Percentiles rank a stretch among this genome's conserved stretches.
phyloP scores from a whole-genome alignment of 2,888 invertebrate species.

The Drosophila yooni region DNA sequence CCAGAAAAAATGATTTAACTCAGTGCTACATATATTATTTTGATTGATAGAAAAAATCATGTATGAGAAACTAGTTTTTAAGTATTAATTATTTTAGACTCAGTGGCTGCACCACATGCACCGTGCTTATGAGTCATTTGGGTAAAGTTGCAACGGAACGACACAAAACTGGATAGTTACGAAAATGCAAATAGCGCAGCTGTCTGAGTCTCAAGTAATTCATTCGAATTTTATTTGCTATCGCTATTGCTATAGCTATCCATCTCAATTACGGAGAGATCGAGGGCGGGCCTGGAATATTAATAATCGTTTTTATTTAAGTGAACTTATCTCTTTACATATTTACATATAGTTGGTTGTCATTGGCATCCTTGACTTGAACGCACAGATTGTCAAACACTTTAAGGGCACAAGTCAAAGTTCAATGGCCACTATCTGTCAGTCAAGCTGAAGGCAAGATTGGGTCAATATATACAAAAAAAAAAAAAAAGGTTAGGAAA shows the following conservation, averaged over 20 bases:
- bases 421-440: conserved; percentile 60
- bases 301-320: conserved; percentile 73
- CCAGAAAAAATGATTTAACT: not conserved
- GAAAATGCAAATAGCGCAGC: conserved; percentile 42
- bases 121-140: conserved; percentile 76
- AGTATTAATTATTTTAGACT: conserved; percentile 35
- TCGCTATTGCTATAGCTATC: conserved; percentile 74
- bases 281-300: conserved; percentile 67
- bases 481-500: not conserved
- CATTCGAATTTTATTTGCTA: conserved; percentile 74
- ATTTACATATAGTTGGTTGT: not conserved
- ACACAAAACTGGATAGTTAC: conserved; percentile 45
- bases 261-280: conserved; percentile 72
- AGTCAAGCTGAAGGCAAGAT: conserved; percentile 61
- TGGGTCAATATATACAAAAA: conserved; percentile 25
- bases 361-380: conserved; percentile 44
- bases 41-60: not conserved
- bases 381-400: conserved; percentile 19
- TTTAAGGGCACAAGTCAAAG: conserved; percentile 49
- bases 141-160: conserved; percentile 56
- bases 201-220: conserved; percentile 60
- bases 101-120: conserved; percentile 38
- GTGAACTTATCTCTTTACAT: conserved; percentile 28
- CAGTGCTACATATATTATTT: not conserved
- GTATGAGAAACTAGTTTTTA: not conserved